Evolutionary conservation across 2,888 invertebrate species (phyloP), one percentile per base, ranked within the genome.

Genomic region (Nephrocerus scutellatus): DNA sequence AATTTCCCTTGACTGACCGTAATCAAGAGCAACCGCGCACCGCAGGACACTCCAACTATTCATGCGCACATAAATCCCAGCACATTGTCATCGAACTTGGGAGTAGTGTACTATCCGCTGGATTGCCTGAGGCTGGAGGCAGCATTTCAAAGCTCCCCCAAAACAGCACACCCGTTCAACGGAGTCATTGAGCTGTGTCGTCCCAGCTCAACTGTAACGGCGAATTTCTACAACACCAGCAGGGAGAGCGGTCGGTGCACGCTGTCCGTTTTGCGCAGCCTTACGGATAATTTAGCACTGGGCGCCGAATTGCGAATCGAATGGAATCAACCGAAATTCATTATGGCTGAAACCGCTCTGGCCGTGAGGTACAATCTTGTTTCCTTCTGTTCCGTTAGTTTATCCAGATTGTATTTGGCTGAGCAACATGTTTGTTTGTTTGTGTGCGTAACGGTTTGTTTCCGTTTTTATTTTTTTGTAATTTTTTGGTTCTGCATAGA

Each of bases 21-120:
- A n/a, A n/a, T n/a, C n/a, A n/a, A n/a, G n/a, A n/a, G n/a, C n/a
- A n/a, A n/a, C n/a, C n/a, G n/a, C n/a, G n/a, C n/a, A n/a, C n/a
- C 39, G 1, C 12, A 68, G 68, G 50, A 57, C 37, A 65, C 66
- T 3, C 68, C 68, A 20, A 62, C 57, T 6, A 57, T 68, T 24
- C 46, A 52, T 14, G 66, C 64, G 3, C 65, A 68, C 41, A 63
- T 68, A 22, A 63, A 68, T 51, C 68, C 68, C 1, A 56, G 59
- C 4, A 60, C 63, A 7, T 45, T 68, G 39, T 57, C 68, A 1
- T 59, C 66, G 28, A 66, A 68, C 45, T 47, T 68, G 19, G 55
- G 57, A 5, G 44, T 65, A 3, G 30, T 63, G 0, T 68, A 62
- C 40, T 62, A 60, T 49, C 68, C 68, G 1, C 49, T 56, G 25